A percentile compares a stretch with the other conserved stretches of the same genome.
phyloP scores from a whole-genome alignment of 2,797 vertebrate genomes.

The Oryzias sinensis region DNA sequence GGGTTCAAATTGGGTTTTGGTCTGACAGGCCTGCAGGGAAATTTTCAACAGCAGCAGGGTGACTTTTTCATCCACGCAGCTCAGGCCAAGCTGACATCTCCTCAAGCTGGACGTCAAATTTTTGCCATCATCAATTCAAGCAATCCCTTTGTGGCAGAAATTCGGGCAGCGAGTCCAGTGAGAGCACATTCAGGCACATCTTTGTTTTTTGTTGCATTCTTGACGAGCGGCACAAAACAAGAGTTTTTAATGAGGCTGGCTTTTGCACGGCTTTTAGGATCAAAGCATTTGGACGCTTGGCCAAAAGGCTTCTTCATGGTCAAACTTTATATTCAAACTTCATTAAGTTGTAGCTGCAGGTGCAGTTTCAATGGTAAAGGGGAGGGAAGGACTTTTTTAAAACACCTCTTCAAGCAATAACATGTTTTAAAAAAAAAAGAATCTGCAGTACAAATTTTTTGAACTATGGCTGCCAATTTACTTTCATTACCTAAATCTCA shows the following conservation, averaged over 20 bases:
- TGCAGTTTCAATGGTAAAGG: constrained; percentile 44
- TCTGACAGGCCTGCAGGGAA: constrained; percentile 29
- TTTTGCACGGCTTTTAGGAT: constrained; percentile 37
- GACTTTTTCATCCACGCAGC: constrained; percentile 10
- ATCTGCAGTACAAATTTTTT: constrained; percentile 19
- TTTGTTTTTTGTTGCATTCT: constrained; percentile 1
- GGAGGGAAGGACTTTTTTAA: not conserved
- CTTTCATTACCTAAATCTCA: constrained; percentile 33
- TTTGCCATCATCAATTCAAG: not conserved
- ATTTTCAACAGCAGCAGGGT: constrained; percentile 20
- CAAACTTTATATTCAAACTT: constrained; percentile 30
- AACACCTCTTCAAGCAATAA: not conserved
- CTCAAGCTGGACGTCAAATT: not conserved
- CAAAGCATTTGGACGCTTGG: constrained; percentile 22
- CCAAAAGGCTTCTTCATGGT: constrained; percentile 23
- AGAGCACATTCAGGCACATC: not conserved
- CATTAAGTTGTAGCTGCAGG: constrained; percentile 51
- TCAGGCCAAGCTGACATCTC: constrained; percentile 10
- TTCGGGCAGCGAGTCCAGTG: not conserved
- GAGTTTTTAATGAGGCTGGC: constrained; percentile 37
- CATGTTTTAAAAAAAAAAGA: not conserved
- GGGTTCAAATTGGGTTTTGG: constrained; percentile 49
- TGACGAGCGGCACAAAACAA: constrained; percentile 8
- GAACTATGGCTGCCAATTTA: constrained; percentile 15
- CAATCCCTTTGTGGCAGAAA: not conserved